Evolutionary conservation across 2,113 vertebrate genomes (phyloP).

Genomic region (Talpa occidentalis): DNA sequence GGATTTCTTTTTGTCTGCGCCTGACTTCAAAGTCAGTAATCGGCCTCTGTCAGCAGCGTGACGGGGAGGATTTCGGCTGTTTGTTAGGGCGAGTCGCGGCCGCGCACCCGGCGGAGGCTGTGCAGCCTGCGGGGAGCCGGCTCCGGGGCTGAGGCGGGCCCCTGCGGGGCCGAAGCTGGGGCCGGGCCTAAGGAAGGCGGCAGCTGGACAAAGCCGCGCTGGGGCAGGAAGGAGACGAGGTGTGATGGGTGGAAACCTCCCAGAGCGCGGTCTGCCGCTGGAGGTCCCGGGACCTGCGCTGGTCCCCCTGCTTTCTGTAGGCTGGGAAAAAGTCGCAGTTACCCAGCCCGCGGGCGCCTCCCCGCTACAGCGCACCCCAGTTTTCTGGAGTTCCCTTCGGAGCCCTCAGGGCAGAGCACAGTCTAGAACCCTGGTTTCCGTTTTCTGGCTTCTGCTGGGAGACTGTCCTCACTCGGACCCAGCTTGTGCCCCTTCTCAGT

Average conservation of each 20-base stretch:
- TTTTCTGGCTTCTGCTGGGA: background rate
- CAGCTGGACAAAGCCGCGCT: background rate
- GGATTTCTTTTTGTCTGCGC: conserved; percentile 84
- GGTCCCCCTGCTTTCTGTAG: background rate
- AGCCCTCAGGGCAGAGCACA: background rate
- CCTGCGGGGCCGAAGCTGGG: background rate
- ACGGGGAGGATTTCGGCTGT: conserved; percentile 85
- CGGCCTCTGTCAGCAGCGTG: conserved; percentile 89
- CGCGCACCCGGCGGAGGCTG: conserved; percentile 77
- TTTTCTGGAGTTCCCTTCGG: background rate
- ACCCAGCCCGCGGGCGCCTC: background rate
- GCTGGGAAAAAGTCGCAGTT: background rate
- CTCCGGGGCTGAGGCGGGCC: background rate
- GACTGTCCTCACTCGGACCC: background rate
- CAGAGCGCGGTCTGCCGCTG: background rate
- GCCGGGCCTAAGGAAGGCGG: background rate
- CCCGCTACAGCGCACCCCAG: background rate
- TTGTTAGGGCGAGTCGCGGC: conserved; percentile 76
- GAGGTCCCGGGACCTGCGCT: background rate
- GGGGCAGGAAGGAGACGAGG: background rate
- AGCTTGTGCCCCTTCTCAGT: background rate
- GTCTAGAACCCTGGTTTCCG: background rate
- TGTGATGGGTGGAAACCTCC: background rate
- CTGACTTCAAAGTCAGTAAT: conserved; percentile 91
- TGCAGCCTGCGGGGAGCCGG: conserved; percentile 73